These are phyloP conservation scores for Zelleria hepariella DNA, from an alignment of 2,888 invertebrate genomes.

Conservation along the genomic window DNA sequence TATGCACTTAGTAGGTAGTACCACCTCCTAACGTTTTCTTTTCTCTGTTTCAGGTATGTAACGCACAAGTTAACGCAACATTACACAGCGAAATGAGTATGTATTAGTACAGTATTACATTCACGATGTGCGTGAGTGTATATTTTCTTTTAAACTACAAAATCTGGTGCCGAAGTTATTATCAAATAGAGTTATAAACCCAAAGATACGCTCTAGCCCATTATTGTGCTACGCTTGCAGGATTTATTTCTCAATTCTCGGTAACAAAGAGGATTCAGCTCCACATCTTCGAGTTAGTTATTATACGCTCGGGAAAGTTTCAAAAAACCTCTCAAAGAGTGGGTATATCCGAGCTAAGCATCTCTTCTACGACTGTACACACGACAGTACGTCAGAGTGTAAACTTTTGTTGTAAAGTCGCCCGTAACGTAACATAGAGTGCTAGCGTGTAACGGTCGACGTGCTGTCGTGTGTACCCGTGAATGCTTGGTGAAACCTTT, in stretches of 20 bases:
- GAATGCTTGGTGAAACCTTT: neutral
- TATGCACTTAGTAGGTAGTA: too few relatives aligned
- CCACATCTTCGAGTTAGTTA: neutral
- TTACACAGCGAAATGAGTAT: neutral
- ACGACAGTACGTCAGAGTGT: too few relatives aligned
- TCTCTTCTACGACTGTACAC: neutral
- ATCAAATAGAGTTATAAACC: too few relatives aligned
- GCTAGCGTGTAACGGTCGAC: too few relatives aligned
- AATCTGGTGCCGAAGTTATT: too few relatives aligned
- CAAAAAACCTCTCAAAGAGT: neutral
- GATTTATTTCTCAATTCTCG: too few relatives aligned
- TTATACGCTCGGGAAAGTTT: neutral
- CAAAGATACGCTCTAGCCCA: too few relatives aligned
- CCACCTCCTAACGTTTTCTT: neutral
- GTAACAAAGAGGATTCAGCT: neutral
- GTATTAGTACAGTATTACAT: too few relatives aligned
- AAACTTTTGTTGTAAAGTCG: too few relatives aligned
- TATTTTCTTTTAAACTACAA: neutral
- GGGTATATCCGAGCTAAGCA: neutral
- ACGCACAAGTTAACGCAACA: neutral
- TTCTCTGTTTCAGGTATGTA: neutral
- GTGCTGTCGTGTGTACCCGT: too few relatives aligned
- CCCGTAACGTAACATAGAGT: too few relatives aligned
- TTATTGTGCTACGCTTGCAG: too few relatives aligned
- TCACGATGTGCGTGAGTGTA: neutral